Conservation (phyloP, 2,888 invertebrate species). For the Molorchus minor region DNA sequence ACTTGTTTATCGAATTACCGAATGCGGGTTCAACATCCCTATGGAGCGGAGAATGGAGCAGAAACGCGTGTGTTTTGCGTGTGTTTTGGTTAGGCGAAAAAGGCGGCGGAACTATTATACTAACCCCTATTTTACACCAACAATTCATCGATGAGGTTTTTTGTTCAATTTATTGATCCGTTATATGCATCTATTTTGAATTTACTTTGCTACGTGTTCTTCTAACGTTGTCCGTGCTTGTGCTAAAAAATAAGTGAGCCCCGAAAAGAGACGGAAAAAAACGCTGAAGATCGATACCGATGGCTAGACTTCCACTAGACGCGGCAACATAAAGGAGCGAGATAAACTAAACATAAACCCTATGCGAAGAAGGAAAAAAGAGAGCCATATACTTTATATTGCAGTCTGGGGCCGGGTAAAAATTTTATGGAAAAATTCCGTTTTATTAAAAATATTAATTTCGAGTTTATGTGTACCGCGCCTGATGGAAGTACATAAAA, state of each 20-base stretch:
- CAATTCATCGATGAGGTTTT: too few species aligned
- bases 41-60: conserved; percentile 34
- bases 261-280: conserved; percentile 31
- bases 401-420: conserved; percentile 39
- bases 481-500: not conserved
- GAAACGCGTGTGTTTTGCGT: not conserved
- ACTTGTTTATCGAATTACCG: conserved; percentile 53
- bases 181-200: too few species aligned
- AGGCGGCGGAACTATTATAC: too few species aligned
- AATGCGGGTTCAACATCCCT: conserved; percentile 39
- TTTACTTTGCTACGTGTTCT: too few species aligned
- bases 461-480: conserved; percentile 32
- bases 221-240: too few species aligned
- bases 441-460: conserved; percentile 49
- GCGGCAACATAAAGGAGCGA: conserved; percentile 43
- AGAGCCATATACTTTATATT: conserved; percentile 27
- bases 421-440: conserved; percentile 46
- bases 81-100: too few species aligned
- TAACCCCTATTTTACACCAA: too few species aligned
- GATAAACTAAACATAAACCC: conserved; percentile 33
- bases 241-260: conserved; percentile 42
- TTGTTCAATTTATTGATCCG: too few species aligned
- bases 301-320: conserved; percentile 53
- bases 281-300: conserved; percentile 48
- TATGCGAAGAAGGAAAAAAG: conserved; percentile 26